Percentiles rank a stretch among this genome's conserved stretches.
These are phyloP conservation scores for Ephestia elutella DNA, from an alignment of 1,140 invertebrate species.

Conservation along the genomic window DNA sequence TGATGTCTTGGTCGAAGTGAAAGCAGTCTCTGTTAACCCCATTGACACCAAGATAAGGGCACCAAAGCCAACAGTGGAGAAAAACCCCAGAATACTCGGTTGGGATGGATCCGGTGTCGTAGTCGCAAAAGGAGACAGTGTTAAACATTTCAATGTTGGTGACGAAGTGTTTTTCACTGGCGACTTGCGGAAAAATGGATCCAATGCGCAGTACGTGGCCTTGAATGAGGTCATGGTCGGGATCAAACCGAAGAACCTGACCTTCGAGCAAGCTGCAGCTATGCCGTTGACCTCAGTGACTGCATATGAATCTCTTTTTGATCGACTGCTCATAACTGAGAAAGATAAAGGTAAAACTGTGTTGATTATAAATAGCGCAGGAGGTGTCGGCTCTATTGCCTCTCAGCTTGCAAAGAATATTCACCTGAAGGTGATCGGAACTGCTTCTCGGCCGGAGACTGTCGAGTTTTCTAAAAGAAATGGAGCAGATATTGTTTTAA, in stretches of 20 bases:
- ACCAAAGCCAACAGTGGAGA: conserved; percentile 44
- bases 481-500: conserved; percentile 48
- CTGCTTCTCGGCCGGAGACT: conserved; percentile 52
- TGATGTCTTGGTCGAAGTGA: conserved; percentile 58
- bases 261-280: conserved; percentile 60
- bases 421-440: conserved; percentile 57
- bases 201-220: conserved; percentile 58
- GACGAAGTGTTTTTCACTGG: conserved; percentile 61
- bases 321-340: conserved; percentile 40
- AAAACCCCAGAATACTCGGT: conserved; percentile 47
- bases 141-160: conserved; percentile 42
- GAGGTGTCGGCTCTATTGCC: conserved; percentile 60
- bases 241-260: conserved; percentile 53
- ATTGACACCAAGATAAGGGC: conserved; percentile 58
- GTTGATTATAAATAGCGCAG: conserved; percentile 59
- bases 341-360: conserved; percentile 58
- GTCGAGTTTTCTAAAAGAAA: conserved; percentile 36
- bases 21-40: conserved; percentile 55
- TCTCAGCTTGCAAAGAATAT: conserved; percentile 50
- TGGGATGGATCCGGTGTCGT: conserved; percentile 58
- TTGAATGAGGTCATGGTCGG: conserved; percentile 48
- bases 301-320: conserved; percentile 51
- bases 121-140: conserved; percentile 41
- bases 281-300: conserved; percentile 56
- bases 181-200: conserved; percentile 46